Evolutionary conservation across 2,888 invertebrate species (phyloP).

Genomic region (Trissonchulus latispiculum): DNA sequence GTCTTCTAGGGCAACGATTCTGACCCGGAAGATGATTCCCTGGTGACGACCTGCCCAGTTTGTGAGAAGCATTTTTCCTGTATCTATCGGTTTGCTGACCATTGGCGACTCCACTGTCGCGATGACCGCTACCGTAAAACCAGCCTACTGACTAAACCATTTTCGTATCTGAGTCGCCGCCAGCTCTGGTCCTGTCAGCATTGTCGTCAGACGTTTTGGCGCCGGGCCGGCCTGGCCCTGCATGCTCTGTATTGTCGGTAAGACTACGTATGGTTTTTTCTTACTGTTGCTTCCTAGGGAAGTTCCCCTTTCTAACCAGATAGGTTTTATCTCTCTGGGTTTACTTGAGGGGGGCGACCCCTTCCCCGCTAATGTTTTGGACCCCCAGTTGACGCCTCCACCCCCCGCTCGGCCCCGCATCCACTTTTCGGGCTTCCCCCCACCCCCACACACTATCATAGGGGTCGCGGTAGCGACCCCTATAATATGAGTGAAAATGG

Average conservation of each 20-base stretch:
- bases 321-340: too few relatives aligned
- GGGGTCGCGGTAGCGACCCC: too few relatives aligned
- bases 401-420: too few relatives aligned
- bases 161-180: background rate
- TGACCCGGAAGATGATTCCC: background rate
- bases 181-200: background rate
- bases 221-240: background rate
- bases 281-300: too few relatives aligned
- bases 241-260: background rate
- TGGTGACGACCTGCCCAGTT: conserved; percentile 18
- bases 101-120: conserved; percentile 18
- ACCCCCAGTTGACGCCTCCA: too few relatives aligned
- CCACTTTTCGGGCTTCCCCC: too few relatives aligned
- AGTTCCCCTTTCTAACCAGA: too few relatives aligned
- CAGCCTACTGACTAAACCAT: background rate
- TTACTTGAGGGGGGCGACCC: too few relatives aligned
- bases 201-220: background rate
- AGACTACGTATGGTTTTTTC: too few relatives aligned
- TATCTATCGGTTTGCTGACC: conserved; percentile 18
- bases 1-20: background rate
- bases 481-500: too few relatives aligned
- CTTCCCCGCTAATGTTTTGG: too few relatives aligned
- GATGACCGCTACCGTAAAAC: background rate
- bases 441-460: too few relatives aligned
- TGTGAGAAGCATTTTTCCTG: conserved; percentile 19